Percentiles rank a stretch among this genome's conserved stretches.
Conservation (phyloP, 2,113 vertebrate species). For the Strix uralensis region DNA sequence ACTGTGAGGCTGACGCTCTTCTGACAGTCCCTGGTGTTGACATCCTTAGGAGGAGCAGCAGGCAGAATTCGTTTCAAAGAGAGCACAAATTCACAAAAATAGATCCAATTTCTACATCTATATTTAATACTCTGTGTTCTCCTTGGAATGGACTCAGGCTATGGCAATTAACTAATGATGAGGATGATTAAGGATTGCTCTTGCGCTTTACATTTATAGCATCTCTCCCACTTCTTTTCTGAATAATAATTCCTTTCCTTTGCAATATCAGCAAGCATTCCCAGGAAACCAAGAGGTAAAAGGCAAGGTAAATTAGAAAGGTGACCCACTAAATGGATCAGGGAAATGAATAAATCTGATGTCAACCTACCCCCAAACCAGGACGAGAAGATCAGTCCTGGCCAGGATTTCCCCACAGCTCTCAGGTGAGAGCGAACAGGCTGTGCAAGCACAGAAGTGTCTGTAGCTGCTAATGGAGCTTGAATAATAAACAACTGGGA, state of each 20-base stretch:
- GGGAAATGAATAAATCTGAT: neutral
- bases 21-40: neutral
- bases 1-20: neutral
- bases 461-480: neutral
- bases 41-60: neutral
- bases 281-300: neutral
- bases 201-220: neutral
- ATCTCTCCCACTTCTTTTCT: conserved; percentile 32
- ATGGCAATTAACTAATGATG: conserved; percentile 45
- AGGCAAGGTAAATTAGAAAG: neutral
- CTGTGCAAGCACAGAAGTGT: neutral
- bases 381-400: neutral
- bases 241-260: neutral
- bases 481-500: neutral
- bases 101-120: neutral
- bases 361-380: neutral
- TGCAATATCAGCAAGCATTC: neutral
- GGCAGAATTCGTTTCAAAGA: neutral
- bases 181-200: conserved; percentile 54
- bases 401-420: neutral
- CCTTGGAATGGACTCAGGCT: conserved; percentile 8
- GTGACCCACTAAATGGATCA: neutral
- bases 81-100: neutral
- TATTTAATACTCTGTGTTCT: conserved; percentile 48
- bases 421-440: neutral